Evolutionary conservation across 2,797 vertebrate species (phyloP).

Genomic region (Gymnocypris eckloni): DNA sequence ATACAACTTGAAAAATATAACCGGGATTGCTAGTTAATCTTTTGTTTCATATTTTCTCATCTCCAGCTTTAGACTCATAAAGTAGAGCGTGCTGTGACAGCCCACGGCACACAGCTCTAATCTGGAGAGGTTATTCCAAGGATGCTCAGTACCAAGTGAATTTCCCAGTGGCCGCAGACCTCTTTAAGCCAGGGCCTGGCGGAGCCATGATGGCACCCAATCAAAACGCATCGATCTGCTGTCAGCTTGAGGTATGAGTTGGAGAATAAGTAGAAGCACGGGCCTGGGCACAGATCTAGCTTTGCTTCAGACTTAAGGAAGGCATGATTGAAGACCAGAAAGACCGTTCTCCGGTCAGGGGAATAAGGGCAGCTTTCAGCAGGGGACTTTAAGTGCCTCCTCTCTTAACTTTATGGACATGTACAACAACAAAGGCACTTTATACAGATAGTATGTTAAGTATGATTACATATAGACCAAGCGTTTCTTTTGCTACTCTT

Average conservation of each 20-base stretch:
- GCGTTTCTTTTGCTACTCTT: neutral
- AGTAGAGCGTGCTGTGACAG: slow-evolving; percentile 37
- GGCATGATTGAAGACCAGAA: slow-evolving; percentile 48
- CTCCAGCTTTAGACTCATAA: slow-evolving; percentile 40
- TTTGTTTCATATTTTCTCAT: slow-evolving; percentile 33
- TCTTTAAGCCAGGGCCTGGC: slow-evolving; percentile 54
- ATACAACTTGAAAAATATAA: slow-evolving; percentile 21
- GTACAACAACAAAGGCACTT: neutral
- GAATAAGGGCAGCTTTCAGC: neutral
- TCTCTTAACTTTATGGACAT: slow-evolving; percentile 22
- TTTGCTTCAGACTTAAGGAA: slow-evolving; percentile 32
- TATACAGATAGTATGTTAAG: neutral
- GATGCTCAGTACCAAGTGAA: slow-evolving; percentile 40
- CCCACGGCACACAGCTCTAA: slow-evolving; percentile 22
- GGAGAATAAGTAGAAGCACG: slow-evolving; percentile 42
- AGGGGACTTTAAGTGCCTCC: neutral
- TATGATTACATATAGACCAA: neutral
- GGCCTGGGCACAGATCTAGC: slow-evolving; percentile 35
- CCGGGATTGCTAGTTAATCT: slow-evolving; percentile 32
- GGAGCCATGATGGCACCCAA: slow-evolving; percentile 51
- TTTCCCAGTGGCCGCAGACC: slow-evolving; percentile 45
- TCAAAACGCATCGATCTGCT: slow-evolving; percentile 57
- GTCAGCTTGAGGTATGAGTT: slow-evolving; percentile 48
- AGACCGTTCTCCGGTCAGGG: slow-evolving; percentile 43
- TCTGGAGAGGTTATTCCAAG: slow-evolving; percentile 54